Evolutionary conservation across 1,140 invertebrate genomes (phyloP), one percentile per base, ranked within the genome.

Genomic region (Drosophila takahashii): DNA sequence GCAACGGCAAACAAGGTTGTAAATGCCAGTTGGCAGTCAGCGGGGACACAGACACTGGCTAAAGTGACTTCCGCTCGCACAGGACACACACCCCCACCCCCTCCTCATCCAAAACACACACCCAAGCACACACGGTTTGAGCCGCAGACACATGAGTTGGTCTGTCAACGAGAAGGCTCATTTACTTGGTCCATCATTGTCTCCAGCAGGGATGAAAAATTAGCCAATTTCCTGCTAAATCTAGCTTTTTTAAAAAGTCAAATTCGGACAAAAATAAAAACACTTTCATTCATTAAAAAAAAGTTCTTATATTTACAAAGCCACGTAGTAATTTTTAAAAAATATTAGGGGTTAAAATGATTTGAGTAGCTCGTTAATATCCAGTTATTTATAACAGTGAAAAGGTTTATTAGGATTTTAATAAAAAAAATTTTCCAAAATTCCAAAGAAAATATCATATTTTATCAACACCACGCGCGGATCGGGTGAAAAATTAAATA

Each of bases 1-100:
- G 48, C 57, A 56, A 56, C 47, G 65, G 57, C 84, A 89, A 89
- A 89, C 85, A 89, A 84, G 69, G 79, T 80, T 71, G 76, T 87
- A 67, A 87, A 67, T 83, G 84, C 76, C 84, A 77, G 72, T 77
- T 80, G 61, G 65, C 56, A 60, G 50, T 47, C 53, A 64, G 53
- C 37, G 29, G 44, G 53, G 53, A 64, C 34, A 77, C 59, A 83
- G 62, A 51, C 58, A 62, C 50, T 74, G 60, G 48, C 75, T 77
- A 77, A 80, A 81, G 79, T 81, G 78, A 81, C 78, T 81, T 80
- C 77, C 77, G 77, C 58, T 75, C 50, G 41, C 34, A 53, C 44
- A 52, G 39, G 32, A 52, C 42, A 47, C 36, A 41, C 54, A 32
- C 18, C 54, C 32, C 15, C 27, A 37, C 34, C 42, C 39, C 15